Evolutionary conservation across 1,140 invertebrate species (phyloP), one percentile per base, ranked within the genome.

Genomic region (Trichonephila inaurata): DNA sequence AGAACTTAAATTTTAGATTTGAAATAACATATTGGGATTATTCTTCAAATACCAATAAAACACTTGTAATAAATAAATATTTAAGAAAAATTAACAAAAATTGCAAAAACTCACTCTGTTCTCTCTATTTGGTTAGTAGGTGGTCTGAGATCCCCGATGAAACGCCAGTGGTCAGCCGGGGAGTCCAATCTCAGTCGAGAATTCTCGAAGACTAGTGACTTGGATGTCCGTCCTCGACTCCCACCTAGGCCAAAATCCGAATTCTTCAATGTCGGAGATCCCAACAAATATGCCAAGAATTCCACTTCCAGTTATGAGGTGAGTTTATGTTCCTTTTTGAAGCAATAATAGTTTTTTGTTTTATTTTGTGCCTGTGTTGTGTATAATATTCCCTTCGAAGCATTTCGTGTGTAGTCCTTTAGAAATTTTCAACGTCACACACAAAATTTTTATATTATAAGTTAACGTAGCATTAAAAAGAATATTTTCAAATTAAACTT

Each of bases 181-280:
- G 94, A 94, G 85, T 94, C 87, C 28, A 82, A 83, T 51, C 93
- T 90, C 61, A 85, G 58, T 19, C 94, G 94, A 12, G 94, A 94
- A n/a, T 85, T 94, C 21, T 91, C 94, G 24, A 87, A 82, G 40
- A 92, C 83, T 24, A 94, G 89, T 16, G 94, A 94, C 64, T 28
- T 91, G 66, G 94, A 94, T 44, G 69, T 94, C 94, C 94, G 89
- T 58, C 89, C 89, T 21, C 82, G 85, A 88, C 83, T 91, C 18
- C 94, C 94, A 64, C 94, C 89, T 14, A 87, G 94, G 77, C 94
- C 94, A 7, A 94, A 94, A 44, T 94, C 94, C 83, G 94, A 94
- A 58, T 91, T 94, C 60, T 91, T 94, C 89, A 91, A 91, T 12
- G 94, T 91, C n/a, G 94, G 94, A 62, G 94, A 94, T 16, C 66